Percentiles rank a stretch among this genome's conserved stretches.
Evolutionary conservation across 2,113 vertebrate genomes (phyloP).

Genomic region (Mesitornis unicolor): DNA sequence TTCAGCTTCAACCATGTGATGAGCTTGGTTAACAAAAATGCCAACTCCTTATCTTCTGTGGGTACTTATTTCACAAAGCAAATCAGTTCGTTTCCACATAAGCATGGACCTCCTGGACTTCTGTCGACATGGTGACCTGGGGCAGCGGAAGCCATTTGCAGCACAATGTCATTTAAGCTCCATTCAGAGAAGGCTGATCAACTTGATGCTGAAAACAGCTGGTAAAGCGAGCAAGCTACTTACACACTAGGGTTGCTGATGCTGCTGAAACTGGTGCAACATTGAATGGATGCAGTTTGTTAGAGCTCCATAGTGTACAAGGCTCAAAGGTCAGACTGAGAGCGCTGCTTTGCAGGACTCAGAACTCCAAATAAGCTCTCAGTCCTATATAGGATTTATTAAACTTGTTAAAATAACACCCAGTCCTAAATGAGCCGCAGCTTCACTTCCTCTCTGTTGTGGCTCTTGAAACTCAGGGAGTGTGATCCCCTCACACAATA

Average conservation of each 20-base stretch:
- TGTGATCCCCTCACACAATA: conserved; percentile 39
- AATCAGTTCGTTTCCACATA: background rate
- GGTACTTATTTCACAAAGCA: background rate
- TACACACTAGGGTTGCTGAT: background rate
- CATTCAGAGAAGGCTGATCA: background rate
- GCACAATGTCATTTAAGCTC: background rate
- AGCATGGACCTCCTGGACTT: background rate
- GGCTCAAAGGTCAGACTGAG: conserved; percentile 4
- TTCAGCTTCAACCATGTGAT: background rate
- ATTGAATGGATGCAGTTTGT: background rate
- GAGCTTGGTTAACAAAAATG: background rate
- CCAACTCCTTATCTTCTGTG: background rate
- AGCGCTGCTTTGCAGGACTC: background rate
- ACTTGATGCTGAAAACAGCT: background rate
- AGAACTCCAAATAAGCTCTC: conserved; percentile 6
- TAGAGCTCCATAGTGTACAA: background rate
- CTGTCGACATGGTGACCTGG: background rate
- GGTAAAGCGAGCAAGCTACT: background rate
- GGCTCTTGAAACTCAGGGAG: conserved; percentile 8
- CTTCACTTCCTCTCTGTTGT: conserved; percentile 42
- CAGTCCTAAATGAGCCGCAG: conserved; percentile 49
- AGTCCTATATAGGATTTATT: conserved; percentile 42
- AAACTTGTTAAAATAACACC: conserved; percentile 56
- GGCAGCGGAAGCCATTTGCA: background rate
- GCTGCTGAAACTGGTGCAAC: background rate